phyloP scores from a whole-genome alignment of 2,888 invertebrate genomes.

The Cerastis leucographa region DNA sequence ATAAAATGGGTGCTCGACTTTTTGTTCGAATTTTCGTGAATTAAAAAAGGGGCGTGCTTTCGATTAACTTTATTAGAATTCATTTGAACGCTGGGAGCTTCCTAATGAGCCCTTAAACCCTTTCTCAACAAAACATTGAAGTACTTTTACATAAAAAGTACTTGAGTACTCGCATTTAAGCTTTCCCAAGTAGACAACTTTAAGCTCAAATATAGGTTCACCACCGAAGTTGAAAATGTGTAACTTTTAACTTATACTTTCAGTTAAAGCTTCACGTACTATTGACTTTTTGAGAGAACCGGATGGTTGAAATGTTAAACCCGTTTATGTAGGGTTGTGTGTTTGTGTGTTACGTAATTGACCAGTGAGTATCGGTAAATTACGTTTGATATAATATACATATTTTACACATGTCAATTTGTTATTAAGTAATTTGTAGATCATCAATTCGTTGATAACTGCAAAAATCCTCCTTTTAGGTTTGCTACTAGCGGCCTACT shows the following conservation, averaged over 20 bases:
- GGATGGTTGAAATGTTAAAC: constrained; percentile 1
- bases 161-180: constrained; percentile 33
- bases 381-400: neutral
- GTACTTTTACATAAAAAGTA: constrained; percentile 25
- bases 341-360: too few species aligned
- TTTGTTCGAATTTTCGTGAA: constrained; percentile 73
- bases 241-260: constrained; percentile 50
- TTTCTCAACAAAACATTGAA: constrained; percentile 65
- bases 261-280: constrained; percentile 28
- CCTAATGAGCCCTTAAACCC: constrained; percentile 82
- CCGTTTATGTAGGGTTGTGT: neutral
- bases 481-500: neutral
- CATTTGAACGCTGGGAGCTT: constrained; percentile 79
- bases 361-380: neutral
- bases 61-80: constrained; percentile 88
- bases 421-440: neutral
- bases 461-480: neutral
- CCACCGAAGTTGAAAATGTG: constrained; percentile 48
- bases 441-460: neutral
- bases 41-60: constrained; percentile 77
- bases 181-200: constrained; percentile 38
- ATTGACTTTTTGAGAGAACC: constrained; percentile 48
- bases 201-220: constrained; percentile 45
- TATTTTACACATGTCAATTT: too few species aligned
- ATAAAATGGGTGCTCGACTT: constrained; percentile 73